A percentile compares a stretch with the other conserved stretches of the same genome.
phyloP scores from a whole-genome alignment of 2,113 vertebrate species.

The Phylloscopus whistleri region DNA sequence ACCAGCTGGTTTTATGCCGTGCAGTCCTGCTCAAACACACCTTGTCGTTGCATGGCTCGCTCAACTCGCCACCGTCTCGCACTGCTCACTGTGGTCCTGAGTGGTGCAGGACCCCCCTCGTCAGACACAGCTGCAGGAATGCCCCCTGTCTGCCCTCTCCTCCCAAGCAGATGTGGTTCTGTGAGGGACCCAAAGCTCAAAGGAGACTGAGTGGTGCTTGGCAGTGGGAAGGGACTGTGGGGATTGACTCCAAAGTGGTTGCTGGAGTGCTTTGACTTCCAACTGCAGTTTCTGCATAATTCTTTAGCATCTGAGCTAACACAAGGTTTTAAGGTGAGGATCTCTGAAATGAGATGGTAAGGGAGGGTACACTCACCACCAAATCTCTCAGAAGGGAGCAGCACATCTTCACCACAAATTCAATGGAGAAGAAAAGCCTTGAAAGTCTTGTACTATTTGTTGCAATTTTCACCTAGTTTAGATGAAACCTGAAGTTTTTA shows the following conservation, averaged over 20 bases:
- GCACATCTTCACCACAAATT: neutral
- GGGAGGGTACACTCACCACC: neutral
- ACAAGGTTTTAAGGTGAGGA: neutral
- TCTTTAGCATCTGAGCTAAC: neutral
- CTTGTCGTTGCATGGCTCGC: rapidly evolving
- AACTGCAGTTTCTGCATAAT: neutral
- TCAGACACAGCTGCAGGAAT: neutral
- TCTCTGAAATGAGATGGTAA: neutral
- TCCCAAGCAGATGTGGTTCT: neutral
- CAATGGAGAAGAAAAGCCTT: neutral
- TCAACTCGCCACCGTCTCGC: rapidly evolving
- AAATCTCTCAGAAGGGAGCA: neutral
- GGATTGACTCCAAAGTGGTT: neutral
- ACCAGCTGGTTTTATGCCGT: neutral
- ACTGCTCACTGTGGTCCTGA: neutral
- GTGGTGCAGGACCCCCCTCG: rapidly evolving
- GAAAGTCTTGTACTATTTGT: neutral
- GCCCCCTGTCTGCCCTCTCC: neutral
- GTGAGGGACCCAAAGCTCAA: neutral
- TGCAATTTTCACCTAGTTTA: neutral
- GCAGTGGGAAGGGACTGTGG: neutral
- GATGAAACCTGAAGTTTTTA: neutral
- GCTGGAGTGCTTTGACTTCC: neutral
- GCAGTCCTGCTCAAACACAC: rapidly evolving
- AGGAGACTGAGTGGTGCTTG: neutral